Base-by-base conservation (phyloP, 2,797 vertebrate genomes). In the Mus spretus region DNA sequence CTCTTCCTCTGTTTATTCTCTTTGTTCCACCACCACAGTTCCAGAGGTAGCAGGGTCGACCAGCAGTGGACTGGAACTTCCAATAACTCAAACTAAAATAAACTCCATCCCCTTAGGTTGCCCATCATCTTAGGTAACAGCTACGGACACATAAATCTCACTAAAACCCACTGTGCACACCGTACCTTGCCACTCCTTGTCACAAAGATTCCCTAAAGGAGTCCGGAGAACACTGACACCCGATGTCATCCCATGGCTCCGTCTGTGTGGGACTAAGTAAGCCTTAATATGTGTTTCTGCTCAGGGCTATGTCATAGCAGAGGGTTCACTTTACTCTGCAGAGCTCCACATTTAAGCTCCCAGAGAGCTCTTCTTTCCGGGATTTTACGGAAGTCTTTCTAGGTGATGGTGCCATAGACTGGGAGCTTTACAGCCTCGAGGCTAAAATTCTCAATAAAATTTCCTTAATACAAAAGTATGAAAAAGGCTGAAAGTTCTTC, bases 401-500 rank as follows among this genome's bases (percentile, higher is more conserved):
- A 79, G 77, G 40, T 34, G 77, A 82, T 3, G 20, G 17, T 47
- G 31, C 40, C 22, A 10, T 24, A 2, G 3, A 50, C 9, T 19
- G 2, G 40, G 10, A n/a, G 67, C 15, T 83, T 92, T 31, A 53
- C 34, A 50, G 75, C 75, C 82, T 79, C 20, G 55, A 53, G n/a
- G 65, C 77, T 17, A 34, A 89, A 24, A 83, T 86, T 26, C n/a
- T 22, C 40, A 10, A 47, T 37, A 57, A 91, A 74, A 7, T 47
- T 57, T 79, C 19, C 65, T 65, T 87, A 72, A n/a, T 31, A 47
- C 37, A n/a, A 74, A 79, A 83, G 74, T 67, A 17, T 92, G 31
- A 31, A 84, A 75, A 79, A 3, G 24, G 61, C 57, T 20, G 47
- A 90, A 92, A 90, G 80, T 53, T 72, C 50, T 57, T 88, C 94